Base-by-base conservation (phyloP, 2,113 vertebrate genomes). In the Bombycilla garrulus region DNA sequence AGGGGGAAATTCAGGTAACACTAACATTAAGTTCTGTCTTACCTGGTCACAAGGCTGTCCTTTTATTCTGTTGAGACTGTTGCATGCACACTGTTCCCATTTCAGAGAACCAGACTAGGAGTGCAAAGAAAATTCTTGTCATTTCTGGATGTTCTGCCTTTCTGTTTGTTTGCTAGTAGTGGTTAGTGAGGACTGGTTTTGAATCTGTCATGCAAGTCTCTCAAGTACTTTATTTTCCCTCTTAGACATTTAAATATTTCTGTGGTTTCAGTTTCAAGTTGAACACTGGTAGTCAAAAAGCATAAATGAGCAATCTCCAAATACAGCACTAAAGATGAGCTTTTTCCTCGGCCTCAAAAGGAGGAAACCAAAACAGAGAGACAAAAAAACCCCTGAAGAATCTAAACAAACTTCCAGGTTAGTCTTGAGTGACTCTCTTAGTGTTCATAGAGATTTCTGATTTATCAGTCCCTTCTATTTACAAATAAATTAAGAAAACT, bases 221-320 rank as follows among this genome's bases (percentile, higher is more conserved):
- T 81, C 36, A 53, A 42, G 70, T 81, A 65, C n/a, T 71, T 56
- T 64, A 17, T 89, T 93, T 83, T 77, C 48, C 24, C 51, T 84
- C 31, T 77, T 70, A 44, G 65, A 42, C 14, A 38, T 86, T 89
- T 81, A 92, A 78, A 31, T 89, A 67, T 62, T 93, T 81, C 28
- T 67, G 28, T 61, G n/a, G 51, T 91, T 96, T 93, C 65, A 74
- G 69, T 96, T 95, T 88, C 80, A n/a, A 56, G 77, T 78, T 92
- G 72, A 95, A 26, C 9, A 18, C 33, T 71, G 33, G 23, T 79
- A 60, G 36, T 20, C 33, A 56, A 78, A 84, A 57, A 86, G 11
- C 15, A 3, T n/a, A 69, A 36, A 40, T 66, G 47, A 64, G 31
- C 40, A 21, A 8, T 61, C 29, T 91, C 42, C 73, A 85, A 36